Evolutionary conservation across 2,797 vertebrate genomes (phyloP), one percentile per base, ranked within the genome.

Genomic region (Fringilla coelebs): DNA sequence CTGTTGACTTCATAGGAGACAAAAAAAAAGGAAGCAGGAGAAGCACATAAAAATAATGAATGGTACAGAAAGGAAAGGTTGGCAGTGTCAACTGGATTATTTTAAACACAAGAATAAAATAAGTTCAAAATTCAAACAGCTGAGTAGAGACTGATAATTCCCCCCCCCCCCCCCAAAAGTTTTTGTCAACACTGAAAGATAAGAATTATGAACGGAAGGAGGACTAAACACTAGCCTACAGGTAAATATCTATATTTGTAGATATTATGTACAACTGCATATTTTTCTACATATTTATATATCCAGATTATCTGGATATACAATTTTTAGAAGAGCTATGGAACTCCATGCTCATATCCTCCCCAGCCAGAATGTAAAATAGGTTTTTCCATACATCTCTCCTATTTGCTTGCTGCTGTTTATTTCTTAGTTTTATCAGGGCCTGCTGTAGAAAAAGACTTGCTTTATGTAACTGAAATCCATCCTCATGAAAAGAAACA

Each of bases 51-150:
- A 89, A 87, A 80, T 85, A 83, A 76, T 3, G 17, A 78, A 25
- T 36, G 20, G 21, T 41, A 49, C 38, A 73, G 76, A 83, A 85
- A 45, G 41, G n/a, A 60, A 13, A 61, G 18, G 29, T 11, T 85
- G 40, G 40, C 26, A 80, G 15, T 2, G 31, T 55, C 71, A 38
- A 7, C 1, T 0, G 0, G 24, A 51, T 21, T 38, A 40, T 79
- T 75, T 65, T 7, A 68, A 85, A 80, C 7, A 58, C 5, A 19
- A 92, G 60, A 81, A 85, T 21, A 75, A 83, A 61, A 36, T 9
- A 43, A 80, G 17, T 72, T 91, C 40, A 76, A 67, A 89, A 80
- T 74, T 77, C 71, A 66, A 88, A 80, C 41, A 75, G 41, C 32
- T 68, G 87, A 74, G 29, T 45, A 20, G 15, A 78, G 36, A 73